Conservation (phyloP, 2,797 vertebrate genomes). For the Chrysocyon brachyurus region DNA sequence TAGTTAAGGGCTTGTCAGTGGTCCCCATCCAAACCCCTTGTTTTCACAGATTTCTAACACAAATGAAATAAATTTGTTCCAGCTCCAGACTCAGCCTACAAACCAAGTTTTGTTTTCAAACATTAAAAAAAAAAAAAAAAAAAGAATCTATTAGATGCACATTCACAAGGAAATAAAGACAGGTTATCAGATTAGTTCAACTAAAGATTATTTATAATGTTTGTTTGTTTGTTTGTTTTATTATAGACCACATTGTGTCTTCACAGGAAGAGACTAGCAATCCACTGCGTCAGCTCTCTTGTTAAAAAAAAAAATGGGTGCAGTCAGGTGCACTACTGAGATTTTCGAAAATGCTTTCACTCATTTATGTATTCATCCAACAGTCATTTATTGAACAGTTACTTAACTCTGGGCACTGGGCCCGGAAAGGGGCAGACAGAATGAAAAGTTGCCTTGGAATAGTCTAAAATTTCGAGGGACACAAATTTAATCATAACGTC, state of each 20-base stretch:
- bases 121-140: constrained; percentile 27
- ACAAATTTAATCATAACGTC: not conserved
- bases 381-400: not conserved
- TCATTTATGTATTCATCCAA: not conserved
- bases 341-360: constrained; percentile 28
- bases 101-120: constrained; percentile 73
- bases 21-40: constrained; percentile 31
- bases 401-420: not conserved
- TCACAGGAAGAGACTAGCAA: not conserved
- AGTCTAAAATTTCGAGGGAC: not conserved
- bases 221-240: not conserved
- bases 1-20: constrained; percentile 59
- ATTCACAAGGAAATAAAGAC: constrained; percentile 19
- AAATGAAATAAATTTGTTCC: constrained; percentile 43
- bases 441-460: not conserved
- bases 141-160: not conserved
- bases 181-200: not conserved
- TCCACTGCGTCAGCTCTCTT: not conserved
- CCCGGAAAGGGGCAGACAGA: not conserved
- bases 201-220: not conserved
- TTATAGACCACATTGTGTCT: not conserved
- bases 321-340: not conserved
- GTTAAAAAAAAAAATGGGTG: not conserved
- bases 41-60: constrained; percentile 69
- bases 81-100: constrained; percentile 14